Evolutionary conservation across 2,888 invertebrate genomes (phyloP).

Genomic region (Clitarchus hookeri): DNA sequence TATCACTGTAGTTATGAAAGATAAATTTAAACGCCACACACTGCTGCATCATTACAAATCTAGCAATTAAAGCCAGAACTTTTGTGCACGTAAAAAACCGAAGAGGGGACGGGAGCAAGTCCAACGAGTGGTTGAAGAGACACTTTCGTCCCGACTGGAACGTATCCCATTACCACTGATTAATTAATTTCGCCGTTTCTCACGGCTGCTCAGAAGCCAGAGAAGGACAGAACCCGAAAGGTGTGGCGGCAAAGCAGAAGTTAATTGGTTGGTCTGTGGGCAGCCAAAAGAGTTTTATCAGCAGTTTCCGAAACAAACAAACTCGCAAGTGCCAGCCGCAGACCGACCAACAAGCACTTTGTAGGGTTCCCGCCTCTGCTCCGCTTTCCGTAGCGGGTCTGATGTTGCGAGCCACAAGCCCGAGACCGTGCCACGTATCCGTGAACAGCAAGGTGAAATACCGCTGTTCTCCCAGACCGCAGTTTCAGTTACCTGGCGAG

Average conservation of each 20-base stretch:
- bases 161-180: background rate
- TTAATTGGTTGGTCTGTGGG: background rate
- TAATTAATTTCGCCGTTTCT: conserved; percentile 1
- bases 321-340: background rate
- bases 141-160: background rate
- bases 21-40: background rate
- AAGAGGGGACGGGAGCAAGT: background rate
- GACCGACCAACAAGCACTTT: background rate
- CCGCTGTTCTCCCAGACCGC: too few species aligned
- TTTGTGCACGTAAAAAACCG: background rate
- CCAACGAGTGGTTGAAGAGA: background rate
- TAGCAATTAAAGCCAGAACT: background rate
- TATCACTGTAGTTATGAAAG: background rate
- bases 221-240: background rate
- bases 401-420: background rate
- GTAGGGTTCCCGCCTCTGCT: background rate
- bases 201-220: background rate
- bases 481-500: too few species aligned
- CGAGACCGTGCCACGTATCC: too few species aligned
- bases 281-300: background rate
- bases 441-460: too few species aligned
- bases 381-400: background rate
- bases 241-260: background rate
- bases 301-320: background rate
- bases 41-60: background rate